phyloP scores from a whole-genome alignment of 2,888 invertebrate species.

The Panopea generosa region DNA sequence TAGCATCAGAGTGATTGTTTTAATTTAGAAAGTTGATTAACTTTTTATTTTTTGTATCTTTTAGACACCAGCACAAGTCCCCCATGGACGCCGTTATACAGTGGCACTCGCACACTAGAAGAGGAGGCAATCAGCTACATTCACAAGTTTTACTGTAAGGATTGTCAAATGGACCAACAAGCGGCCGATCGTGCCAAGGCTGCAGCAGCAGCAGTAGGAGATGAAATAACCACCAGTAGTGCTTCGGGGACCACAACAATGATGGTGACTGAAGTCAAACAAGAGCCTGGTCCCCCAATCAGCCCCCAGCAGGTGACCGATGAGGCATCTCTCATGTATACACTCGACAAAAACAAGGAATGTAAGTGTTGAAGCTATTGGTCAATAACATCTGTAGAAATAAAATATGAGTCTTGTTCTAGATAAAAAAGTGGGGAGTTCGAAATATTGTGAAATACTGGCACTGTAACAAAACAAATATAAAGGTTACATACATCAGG shows the following conservation, averaged over 20 bases:
- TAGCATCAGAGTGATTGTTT: too few species aligned
- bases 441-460: too few species aligned
- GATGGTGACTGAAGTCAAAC: slow-evolving; percentile 41
- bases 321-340: slow-evolving; percentile 95
- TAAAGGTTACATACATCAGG: too few species aligned
- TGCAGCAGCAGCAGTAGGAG: slow-evolving; percentile 54
- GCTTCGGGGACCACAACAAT: slow-evolving; percentile 10
- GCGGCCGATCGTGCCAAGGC: slow-evolving; percentile 71
- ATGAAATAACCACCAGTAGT: slow-evolving; percentile 23
- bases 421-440: too few species aligned
- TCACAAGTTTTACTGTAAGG: slow-evolving; percentile 82
- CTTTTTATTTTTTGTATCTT: too few species aligned
- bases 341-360: slow-evolving; percentile 99
- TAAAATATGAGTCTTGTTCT: too few species aligned
- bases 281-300: slow-evolving; percentile 62
- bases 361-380: slow-evolving; percentile 89
- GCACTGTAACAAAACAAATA: too few species aligned
- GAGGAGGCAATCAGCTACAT: slow-evolving; percentile 80
- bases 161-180: slow-evolving; percentile 80
- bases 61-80: slow-evolving; percentile 76
- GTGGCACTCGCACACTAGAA: slow-evolving; percentile 72
- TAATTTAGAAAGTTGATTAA: too few species aligned
- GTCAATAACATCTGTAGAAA: too few species aligned
- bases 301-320: slow-evolving; percentile 95
- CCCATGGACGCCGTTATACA: slow-evolving; percentile 80